Base-by-base conservation (phyloP, 2,888 invertebrate genomes). In the Tetheella fluctuosa region DNA sequence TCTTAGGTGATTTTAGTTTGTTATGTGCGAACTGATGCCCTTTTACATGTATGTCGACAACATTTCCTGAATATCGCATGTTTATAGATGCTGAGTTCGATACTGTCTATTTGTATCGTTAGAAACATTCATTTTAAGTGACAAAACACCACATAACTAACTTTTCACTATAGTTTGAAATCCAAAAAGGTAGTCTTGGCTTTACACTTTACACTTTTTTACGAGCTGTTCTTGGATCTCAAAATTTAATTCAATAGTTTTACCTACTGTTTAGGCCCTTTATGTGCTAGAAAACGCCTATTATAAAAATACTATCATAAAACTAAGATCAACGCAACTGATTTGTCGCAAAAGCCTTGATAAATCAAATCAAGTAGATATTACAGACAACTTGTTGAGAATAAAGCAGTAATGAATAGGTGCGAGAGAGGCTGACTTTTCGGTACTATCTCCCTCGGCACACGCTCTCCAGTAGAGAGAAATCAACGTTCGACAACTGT, bases 1-100 rank as follows among this genome's bases (percentile, higher is more conserved):
- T 76, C 69, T 69, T 59, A 23, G 55, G 68, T 67, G 69, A 65
- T 70, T 74, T 70, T 72, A 62, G 74, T 77, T 74, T 72, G 66
- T 67, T 67, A 39, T 67, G 62, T 61, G 58, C 56, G 34, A 60
- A 57, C 25, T 57, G 54, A 57, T 62, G 56, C 59, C 59, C 37
- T 48, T 60, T 59, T 57, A n/a, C 63, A 57, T 59, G 60, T 59
- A 42, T 55, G 54, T 63, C 10, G 34, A 37, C 57, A 52, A 53
- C 48, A 58, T 48, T 60, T 59, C 57, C 59, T 59, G 59, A 56
- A 59, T 54, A 34, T 39, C 23, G 23, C 23, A 58, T 37, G 20
- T 10, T 17, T 10, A 20, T n/a, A 48, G 20, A n/a, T 48, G 48
- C 20, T 17, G 42, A 42, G 42, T 42, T 17, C n/a, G 15, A 42